Percentiles rank a stretch among this genome's conserved stretches.
Conservation (phyloP, 2,113 vertebrate species). For the Charina bottae region DNA sequence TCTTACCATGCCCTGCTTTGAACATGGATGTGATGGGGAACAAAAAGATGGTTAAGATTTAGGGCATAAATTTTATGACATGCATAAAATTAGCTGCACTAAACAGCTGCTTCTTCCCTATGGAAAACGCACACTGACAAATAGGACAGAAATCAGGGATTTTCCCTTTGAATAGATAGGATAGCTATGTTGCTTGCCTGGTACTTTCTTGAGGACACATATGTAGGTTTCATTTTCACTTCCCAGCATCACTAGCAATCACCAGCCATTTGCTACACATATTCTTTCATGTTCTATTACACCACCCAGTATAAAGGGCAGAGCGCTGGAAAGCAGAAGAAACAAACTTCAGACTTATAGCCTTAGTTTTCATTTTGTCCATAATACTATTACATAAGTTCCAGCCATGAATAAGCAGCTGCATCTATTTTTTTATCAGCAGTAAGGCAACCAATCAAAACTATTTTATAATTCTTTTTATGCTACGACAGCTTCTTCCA, state of each 20-base stretch:
- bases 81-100: neutral
- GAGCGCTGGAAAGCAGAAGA: neutral
- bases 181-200: neutral
- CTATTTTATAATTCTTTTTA: neutral
- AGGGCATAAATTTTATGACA: neutral
- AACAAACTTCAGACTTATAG: neutral
- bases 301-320: neutral
- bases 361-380: neutral
- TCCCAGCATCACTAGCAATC: neutral
- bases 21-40: conserved; percentile 1
- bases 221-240: neutral
- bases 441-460: no score
- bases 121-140: neutral
- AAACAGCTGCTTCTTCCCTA: conserved; percentile 12
- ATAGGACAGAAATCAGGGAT: neutral
- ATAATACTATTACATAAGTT: neutral
- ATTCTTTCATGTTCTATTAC: neutral
- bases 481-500: neutral
- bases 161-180: neutral
- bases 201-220: neutral
- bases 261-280: neutral
- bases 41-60: neutral
- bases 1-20: neutral
- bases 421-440: neutral
- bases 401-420: neutral